These are phyloP conservation scores for Paramormyrops kingsleyae DNA, from an alignment of 2,113 vertebrate species.

Conservation along the genomic window DNA sequence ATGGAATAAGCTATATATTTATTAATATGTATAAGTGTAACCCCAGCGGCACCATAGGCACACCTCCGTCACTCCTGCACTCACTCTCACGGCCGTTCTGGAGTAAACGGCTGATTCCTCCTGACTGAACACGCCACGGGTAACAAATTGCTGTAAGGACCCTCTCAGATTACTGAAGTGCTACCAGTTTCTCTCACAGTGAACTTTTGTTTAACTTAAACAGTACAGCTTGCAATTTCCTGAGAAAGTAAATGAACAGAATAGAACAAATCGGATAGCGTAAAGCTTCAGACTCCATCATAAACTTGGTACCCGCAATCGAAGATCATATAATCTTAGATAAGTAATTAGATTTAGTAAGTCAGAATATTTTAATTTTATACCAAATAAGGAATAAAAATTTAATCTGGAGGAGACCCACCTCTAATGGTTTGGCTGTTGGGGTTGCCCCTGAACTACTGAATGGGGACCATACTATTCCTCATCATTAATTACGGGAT, in stretches of 20 bases:
- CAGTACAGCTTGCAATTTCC: neutral
- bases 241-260: neutral
- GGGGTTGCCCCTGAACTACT: neutral
- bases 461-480: neutral
- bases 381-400: neutral
- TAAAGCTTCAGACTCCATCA: neutral
- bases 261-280: neutral
- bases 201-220: neutral
- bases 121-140: neutral
- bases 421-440: neutral
- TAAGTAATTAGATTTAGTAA: neutral
- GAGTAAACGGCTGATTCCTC: neutral
- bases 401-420: neutral
- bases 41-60: neutral
- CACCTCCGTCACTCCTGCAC: neutral
- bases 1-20: neutral
- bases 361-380: neutral
- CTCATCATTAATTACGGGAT: neutral
- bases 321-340: neutral
- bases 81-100: neutral
- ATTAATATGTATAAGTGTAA: neutral
- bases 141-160: neutral
- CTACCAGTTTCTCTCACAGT: neutral
- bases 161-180: neutral
- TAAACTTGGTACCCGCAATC: neutral